Evolutionary conservation across 2,113 vertebrate genomes (phyloP), one percentile per base, ranked within the genome.

Genomic region (Dromas ardeola): DNA sequence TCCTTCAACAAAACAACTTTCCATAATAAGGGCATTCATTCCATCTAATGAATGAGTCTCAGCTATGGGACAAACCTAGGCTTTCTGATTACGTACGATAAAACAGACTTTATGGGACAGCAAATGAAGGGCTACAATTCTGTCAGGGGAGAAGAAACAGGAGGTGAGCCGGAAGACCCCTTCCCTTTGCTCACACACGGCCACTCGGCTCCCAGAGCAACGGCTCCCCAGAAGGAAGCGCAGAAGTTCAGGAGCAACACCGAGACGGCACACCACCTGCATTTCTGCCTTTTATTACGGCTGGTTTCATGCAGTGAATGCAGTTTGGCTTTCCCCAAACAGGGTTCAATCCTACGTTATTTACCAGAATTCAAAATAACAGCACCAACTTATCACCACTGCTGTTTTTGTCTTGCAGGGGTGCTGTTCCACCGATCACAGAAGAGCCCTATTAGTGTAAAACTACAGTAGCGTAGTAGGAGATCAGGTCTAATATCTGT

Each of bases 401-500:
- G 65, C 50, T 81, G 69, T 5, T 86, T 86, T 56, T 78, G 72
- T 86, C 81, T 71, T 52, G 65, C 61, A 59, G 77, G 47, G 56
- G 47, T 40, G 76, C 80, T 77, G 67, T 79, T 94, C 59, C 92
- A 70, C 53, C 0, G 2, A 88, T 55, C 2, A 11, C 79, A 95
- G 85, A 56, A 6, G 80, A 78, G 65, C 45, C 80, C 77, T 74
- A 87, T 88, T 78, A 94, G 77, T 26, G 83, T 61, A 76, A 67
- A 96, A 61, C 90, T 85, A 83, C 90, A 89, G 93, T 23, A 79
- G 71, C 91, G 0, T 90, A 52, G 90, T 72, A 53, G 91, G 90
- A 84, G 94, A 95, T 81, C 86, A 84, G 83, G 29, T 86, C 94
- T 91, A 79, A 90, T 96, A 96, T 59, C 92, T 81, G 61, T 36